Conservation (phyloP, 64 coral and sea anemone genomes). For the Stichodactyla helianthus region DNA sequence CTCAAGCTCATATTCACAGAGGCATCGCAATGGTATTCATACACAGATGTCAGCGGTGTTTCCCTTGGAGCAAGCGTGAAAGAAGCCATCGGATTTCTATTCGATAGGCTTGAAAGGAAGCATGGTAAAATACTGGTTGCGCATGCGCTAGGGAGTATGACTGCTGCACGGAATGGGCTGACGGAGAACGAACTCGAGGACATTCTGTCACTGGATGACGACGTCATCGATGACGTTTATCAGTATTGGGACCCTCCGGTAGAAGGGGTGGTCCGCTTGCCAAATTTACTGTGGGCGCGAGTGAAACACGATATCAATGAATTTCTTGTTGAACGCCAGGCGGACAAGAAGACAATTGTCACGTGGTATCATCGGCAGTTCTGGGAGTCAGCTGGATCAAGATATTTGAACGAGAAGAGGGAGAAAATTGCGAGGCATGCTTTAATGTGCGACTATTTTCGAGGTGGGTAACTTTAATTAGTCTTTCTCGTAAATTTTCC, state of each 20-base stretch:
- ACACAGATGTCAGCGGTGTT: constrained; percentile 56
- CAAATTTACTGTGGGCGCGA: constrained; percentile 86
- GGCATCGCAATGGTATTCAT: constrained; percentile 73
- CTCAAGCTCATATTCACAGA: constrained; percentile 83
- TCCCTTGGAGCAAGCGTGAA: constrained; percentile 64
- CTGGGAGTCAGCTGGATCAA: constrained; percentile 68
- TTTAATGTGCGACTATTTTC: constrained; percentile 78
- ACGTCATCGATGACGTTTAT: constrained; percentile 91
- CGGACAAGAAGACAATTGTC: constrained; percentile 74
- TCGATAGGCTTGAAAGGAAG: constrained; percentile 77
- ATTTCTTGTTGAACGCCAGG: constrained; percentile 73
- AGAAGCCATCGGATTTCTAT: constrained; percentile 69
- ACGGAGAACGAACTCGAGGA: constrained; percentile 90
- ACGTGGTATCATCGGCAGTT: constrained; percentile 90
- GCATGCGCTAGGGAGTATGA: constrained; percentile 67
- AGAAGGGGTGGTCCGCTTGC: constrained; percentile 72
- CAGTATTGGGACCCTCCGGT: constrained; percentile 95
- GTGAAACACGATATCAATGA: constrained; percentile 84
- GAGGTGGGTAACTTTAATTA: constrained; percentile 16
- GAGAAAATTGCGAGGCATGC: constrained; percentile 56
- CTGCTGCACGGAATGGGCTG: constrained; percentile 65
- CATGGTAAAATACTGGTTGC: constrained; percentile 66
- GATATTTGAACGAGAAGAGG: constrained; percentile 43
- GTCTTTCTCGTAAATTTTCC: neutral
- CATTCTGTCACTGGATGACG: constrained; percentile 75